These are phyloP conservation scores for Agelastica alni DNA, from an alignment of 2,888 invertebrate genomes.

Conservation along the genomic window DNA sequence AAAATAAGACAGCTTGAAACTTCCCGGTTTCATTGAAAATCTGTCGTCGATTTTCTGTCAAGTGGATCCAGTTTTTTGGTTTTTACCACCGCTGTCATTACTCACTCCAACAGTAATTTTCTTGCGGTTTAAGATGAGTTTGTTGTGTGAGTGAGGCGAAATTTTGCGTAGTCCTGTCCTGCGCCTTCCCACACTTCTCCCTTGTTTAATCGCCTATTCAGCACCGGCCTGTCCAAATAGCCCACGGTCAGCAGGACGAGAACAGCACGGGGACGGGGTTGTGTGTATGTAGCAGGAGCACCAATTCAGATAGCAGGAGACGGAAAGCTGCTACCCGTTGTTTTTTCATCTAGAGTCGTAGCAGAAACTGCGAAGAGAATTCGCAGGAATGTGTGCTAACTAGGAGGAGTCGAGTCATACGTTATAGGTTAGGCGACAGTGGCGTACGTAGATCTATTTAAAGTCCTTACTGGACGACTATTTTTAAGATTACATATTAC, in stretches of 20 bases:
- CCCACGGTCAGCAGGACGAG: conserved; percentile 45
- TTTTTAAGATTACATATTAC: not conserved
- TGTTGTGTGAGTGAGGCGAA: too few species aligned
- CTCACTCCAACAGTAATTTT: too few species aligned
- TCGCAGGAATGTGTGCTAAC: conserved; percentile 43
- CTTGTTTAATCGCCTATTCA: conserved; percentile 49
- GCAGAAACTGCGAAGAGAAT: conserved; percentile 37
- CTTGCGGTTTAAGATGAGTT: too few species aligned
- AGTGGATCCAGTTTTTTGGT: too few species aligned
- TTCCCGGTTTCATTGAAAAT: too few species aligned
- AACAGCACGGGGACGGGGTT: conserved; percentile 17
- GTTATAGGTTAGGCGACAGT: conserved; percentile 55
- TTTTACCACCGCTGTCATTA: too few species aligned
- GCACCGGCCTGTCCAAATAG: conserved; percentile 50
- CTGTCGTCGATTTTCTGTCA: too few species aligned
- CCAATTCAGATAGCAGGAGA: conserved; percentile 26
- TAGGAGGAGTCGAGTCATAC: conserved; percentile 50
- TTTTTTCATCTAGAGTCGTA: conserved; percentile 28
- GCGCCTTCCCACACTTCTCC: conserved; percentile 10
- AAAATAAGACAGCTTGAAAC: too few species aligned
- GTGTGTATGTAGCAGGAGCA: conserved; percentile 27
- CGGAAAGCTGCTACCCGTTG: conserved; percentile 20
- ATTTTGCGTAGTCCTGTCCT: conserved; percentile 2
- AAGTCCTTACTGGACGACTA: not conserved
- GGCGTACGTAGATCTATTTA: conserved; percentile 3